Base-by-base conservation (phyloP, 2,797 vertebrate species). In the Propithecus deckenii region DNA sequence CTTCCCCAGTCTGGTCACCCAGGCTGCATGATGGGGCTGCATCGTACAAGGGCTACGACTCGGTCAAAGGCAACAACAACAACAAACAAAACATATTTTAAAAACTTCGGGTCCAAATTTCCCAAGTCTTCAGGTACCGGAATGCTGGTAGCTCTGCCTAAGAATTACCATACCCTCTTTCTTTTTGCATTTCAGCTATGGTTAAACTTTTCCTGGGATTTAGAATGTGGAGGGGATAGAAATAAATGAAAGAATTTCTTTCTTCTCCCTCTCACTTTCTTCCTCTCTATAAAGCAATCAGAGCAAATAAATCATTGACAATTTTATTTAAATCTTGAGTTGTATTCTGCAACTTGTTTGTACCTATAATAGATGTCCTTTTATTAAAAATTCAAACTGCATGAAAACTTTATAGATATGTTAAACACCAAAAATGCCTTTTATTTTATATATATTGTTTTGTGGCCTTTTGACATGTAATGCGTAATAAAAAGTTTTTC, bases 391-490 rank as follows among this genome's bases (percentile, higher is more conserved):
- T 89, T 67, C 74, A 91, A 50, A 50, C 20, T 69, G 4, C 7
- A 2, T 11, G 35, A 75, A 76, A 78, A 96, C 50, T 59, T 92
- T n/a, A 78, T 50, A 43, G 67, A 86, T 59, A 72, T 0, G 17
- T 59, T 61, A 2, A 28, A 69, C 17, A 25, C 35, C 25, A 67
- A 95, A 67, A 23, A 10, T 14, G 2, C 41, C 88, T 78, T 28
- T 18, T 5, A 61, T 80, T 69, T 48, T 86, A 18, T 30, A 55
- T 23, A 4, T n/a, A 46, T 12, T 50, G 11, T 48, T 74, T 79
- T 78, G 18, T 50, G 87, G 38, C 5, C 7, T 80, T 94, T 96
- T 67, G 74, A 94, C 91, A 92, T 72, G 32, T 35, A 86, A 78
- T 61, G 17, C 28, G 41, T 35, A 87, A 63, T 46, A 32, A 52